Percentiles rank a stretch among this genome's conserved stretches.
Conservation (phyloP, 2,113 vertebrate genomes). For the Maccullochella peelii region DNA sequence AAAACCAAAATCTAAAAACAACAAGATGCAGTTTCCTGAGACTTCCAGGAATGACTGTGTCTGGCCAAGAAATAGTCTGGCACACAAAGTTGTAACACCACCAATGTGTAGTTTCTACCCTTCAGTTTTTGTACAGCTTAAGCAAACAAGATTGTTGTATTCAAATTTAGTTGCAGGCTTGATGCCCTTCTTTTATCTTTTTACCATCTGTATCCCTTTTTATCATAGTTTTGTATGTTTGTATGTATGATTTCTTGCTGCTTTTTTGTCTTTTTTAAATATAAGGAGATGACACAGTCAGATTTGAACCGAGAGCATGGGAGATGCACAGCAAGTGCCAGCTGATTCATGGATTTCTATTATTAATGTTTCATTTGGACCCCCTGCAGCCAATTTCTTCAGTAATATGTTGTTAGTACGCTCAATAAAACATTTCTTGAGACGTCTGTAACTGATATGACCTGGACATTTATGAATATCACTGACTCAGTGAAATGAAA, state of each 20-base stretch:
- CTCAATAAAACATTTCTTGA: background rate
- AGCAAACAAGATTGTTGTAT: background rate
- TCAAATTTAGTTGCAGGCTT: background rate
- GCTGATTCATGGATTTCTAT: background rate
- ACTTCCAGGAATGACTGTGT: background rate
- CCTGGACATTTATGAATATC: conserved; percentile 23
- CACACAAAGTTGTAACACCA: background rate
- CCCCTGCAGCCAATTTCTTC: background rate
- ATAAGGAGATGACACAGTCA: background rate
- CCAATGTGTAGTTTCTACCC: background rate
- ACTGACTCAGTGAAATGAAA: conserved; percentile 14
- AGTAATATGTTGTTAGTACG: background rate
- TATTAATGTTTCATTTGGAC: conserved; percentile 20
- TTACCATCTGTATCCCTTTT: background rate
- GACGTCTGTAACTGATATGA: conserved; percentile 28
- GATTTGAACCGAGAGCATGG: background rate
- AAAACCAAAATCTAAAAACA: background rate
- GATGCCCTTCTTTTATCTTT: background rate
- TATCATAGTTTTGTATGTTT: too few species aligned
- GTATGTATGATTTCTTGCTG: background rate
- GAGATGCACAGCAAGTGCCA: background rate
- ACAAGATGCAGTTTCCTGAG: background rate
- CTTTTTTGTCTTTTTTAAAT: background rate
- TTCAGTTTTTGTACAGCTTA: background rate
- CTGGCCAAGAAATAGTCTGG: background rate